phyloP scores from a whole-genome alignment of 2,113 vertebrate species.

The Copsychus sechellarum region DNA sequence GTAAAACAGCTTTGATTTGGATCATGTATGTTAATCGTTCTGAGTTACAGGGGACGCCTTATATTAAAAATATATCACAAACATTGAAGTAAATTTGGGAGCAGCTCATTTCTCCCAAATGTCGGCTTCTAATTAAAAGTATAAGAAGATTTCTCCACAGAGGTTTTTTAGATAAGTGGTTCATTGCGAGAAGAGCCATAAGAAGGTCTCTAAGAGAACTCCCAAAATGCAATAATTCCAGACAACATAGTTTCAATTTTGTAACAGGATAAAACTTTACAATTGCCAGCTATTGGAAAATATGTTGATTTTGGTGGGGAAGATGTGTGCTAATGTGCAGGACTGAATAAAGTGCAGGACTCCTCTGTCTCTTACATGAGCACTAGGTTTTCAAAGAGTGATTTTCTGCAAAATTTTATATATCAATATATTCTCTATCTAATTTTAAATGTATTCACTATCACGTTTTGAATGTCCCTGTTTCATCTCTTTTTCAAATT shows the following conservation, averaged over 20 bases:
- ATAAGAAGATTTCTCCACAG: neutral
- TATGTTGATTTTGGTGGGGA: neutral
- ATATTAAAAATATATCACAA: neutral
- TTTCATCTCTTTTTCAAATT: neutral
- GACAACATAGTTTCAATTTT: neutral
- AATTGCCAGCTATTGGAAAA: neutral
- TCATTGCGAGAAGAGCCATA: neutral
- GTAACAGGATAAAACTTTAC: neutral
- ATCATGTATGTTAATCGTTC: neutral
- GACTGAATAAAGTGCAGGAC: fast-evolving
- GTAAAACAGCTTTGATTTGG: neutral
- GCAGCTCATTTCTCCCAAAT: neutral
- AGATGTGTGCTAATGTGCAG: too few species aligned
- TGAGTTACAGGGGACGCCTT: neutral
- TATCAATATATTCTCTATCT: neutral
- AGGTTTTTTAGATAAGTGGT: neutral
- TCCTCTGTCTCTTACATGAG: neutral
- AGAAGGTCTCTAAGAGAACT: neutral
- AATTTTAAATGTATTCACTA: neutral
- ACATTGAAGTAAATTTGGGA: neutral
- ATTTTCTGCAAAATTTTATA: neutral
- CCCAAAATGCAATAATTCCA: neutral
- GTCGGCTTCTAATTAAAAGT: neutral
- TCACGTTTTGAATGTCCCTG: neutral
- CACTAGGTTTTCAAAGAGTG: fast-evolving